Percentiles rank a stretch among this genome's conserved stretches.
phyloP scores from a whole-genome alignment of 1,140 invertebrate species.

The Achroia grisella region DNA sequence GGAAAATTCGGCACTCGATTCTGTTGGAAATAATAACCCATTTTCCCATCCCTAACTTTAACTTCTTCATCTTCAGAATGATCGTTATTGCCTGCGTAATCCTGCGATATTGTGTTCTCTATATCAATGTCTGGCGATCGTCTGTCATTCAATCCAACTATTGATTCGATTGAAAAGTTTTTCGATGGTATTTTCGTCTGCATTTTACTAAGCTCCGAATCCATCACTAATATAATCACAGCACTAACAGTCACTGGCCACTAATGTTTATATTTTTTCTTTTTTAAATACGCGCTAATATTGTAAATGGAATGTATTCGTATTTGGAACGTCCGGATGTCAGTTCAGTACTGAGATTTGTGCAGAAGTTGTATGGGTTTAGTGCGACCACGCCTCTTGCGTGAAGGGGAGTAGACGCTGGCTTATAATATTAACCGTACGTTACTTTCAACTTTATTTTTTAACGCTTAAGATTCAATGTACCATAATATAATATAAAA shows the following conservation, averaged over 20 bases:
- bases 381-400: slow-evolving; percentile 9
- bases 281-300: slow-evolving; percentile 19
- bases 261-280: slow-evolving; percentile 1
- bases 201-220: slow-evolving; percentile 58
- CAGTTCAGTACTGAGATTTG: slow-evolving; percentile 25
- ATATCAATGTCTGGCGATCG: slow-evolving; percentile 65
- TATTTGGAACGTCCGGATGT: slow-evolving; percentile 36
- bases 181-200: slow-evolving; percentile 59
- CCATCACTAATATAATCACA: slow-evolving; percentile 33
- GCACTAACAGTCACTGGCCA: slow-evolving; percentile 14
- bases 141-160: slow-evolving; percentile 52
- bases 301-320: slow-evolving; percentile 24
- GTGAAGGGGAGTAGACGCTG: slow-evolving; percentile 3
- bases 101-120: slow-evolving; percentile 55
- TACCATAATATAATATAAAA: no score
- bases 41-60: slow-evolving; percentile 46
- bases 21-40: slow-evolving; percentile 57
- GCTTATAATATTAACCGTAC: slow-evolving; percentile 2
- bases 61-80: slow-evolving; percentile 55
- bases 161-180: slow-evolving; percentile 63
- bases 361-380: slow-evolving; percentile 5
- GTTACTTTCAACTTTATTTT: background rate
- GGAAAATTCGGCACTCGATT: slow-evolving; percentile 61
- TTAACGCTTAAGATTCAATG: no score
- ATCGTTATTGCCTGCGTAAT: slow-evolving; percentile 37